phyloP scores from a whole-genome alignment of 2,113 vertebrate genomes.

The Nymphicus hollandicus region DNA sequence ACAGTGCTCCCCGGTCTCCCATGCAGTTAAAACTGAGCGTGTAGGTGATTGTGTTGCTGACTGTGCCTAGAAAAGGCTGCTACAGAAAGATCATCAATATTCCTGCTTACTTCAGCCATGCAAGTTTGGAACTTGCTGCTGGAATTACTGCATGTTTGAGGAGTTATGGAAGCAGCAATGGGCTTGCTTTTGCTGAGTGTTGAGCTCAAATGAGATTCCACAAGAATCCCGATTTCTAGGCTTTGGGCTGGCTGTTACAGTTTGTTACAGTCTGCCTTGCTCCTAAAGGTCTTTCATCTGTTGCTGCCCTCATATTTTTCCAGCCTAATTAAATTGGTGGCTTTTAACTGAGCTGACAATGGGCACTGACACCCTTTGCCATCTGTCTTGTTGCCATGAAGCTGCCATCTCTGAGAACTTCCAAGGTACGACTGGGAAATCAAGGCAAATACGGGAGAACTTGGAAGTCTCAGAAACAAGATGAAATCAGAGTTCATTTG shows the following conservation, averaged over 20 bases:
- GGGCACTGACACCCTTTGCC: background rate
- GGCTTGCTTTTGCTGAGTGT: background rate
- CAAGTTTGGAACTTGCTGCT: background rate
- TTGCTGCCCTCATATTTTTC: background rate
- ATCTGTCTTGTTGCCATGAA: background rate
- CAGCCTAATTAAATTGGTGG: background rate
- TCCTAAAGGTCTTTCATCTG: background rate
- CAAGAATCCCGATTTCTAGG: background rate
- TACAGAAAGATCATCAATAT: background rate
- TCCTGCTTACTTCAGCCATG: background rate
- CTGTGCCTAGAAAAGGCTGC: background rate
- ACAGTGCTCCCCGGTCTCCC: background rate
- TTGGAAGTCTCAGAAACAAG: constrained; percentile 53
- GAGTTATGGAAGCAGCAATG: background rate
- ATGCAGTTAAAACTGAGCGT: background rate
- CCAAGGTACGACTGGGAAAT: background rate
- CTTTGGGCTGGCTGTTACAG: background rate
- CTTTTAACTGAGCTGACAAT: background rate
- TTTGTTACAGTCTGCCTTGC: background rate
- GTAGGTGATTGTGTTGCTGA: background rate
- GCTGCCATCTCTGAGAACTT: constrained; percentile 38
- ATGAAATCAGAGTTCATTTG: constrained; percentile 41
- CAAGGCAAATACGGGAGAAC: constrained; percentile 28
- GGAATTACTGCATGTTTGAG: background rate
- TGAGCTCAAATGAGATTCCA: background rate